These are phyloP conservation scores for Linnaemya vulpina DNA, from an alignment of 2,888 invertebrate genomes.

Conservation along the genomic window DNA sequence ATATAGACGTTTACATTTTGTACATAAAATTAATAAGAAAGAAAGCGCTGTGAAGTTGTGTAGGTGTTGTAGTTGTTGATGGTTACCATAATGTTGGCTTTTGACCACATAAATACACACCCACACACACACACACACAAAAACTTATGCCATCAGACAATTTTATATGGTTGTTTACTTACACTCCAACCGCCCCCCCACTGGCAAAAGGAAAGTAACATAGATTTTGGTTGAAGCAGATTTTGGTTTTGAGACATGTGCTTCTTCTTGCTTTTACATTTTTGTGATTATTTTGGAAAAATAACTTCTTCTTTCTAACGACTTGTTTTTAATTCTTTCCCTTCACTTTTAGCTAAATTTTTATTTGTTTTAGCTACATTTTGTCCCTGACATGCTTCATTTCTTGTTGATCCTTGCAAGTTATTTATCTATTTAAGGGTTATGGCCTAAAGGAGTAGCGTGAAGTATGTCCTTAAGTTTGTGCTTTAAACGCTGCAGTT, in stretches of 20 bases:
- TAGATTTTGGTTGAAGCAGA: conserved; percentile 26
- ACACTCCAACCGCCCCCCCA: not conserved
- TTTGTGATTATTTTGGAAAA: conserved; percentile 54
- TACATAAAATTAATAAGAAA: conserved; percentile 59
- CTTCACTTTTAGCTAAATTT: conserved; percentile 74
- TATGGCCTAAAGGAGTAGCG: conserved; percentile 56
- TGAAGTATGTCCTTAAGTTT: conserved; percentile 2
- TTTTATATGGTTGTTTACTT: conserved; percentile 6
- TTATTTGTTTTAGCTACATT: conserved; percentile 24
- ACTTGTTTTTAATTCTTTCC: conserved; percentile 73
- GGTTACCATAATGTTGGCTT: conserved; percentile 69
- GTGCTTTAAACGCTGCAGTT: not conserved
- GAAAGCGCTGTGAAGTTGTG: conserved; percentile 71
- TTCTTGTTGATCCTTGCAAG: conserved; percentile 78
- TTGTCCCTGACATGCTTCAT: conserved; percentile 75
- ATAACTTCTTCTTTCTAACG: conserved; percentile 55
- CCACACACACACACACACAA: conserved; percentile 39
- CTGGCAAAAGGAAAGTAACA: not conserved
- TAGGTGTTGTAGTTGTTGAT: conserved; percentile 65
- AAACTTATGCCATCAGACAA: conserved; percentile 34
- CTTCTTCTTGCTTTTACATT: not conserved
- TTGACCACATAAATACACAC: conserved; percentile 62
- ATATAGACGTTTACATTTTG: conserved; percentile 80
- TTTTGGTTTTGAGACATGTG: conserved; percentile 43
- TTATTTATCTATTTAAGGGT: conserved; percentile 75